Conservation (phyloP, 2,113 vertebrate genomes). For the Osmerus mordax region DNA sequence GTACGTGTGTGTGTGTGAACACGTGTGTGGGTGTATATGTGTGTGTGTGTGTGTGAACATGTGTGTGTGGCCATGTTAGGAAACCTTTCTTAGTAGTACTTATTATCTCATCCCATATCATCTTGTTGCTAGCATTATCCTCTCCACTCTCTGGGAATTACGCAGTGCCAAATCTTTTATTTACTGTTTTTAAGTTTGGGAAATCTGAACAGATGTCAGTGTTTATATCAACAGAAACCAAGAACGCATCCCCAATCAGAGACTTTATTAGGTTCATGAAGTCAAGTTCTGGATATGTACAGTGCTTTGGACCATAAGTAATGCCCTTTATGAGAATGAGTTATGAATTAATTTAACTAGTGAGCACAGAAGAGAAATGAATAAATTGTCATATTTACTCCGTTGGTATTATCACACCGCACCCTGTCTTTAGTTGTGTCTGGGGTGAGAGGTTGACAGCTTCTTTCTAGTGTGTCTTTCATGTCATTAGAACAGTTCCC, state of each 20-base stretch:
- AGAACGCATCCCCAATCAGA: conserved; percentile 20
- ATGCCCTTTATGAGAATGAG: too few relatives aligned
- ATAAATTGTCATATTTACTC: too few relatives aligned
- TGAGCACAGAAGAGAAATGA: too few relatives aligned
- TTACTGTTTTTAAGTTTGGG: conserved; percentile 52
- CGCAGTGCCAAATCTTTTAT: conserved; percentile 70
- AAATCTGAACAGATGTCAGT: conserved; percentile 52
- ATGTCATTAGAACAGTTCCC: not conserved
- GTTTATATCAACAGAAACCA: conserved; percentile 35
- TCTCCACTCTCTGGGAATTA: conserved; percentile 64
- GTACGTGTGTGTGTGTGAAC: too few relatives aligned
- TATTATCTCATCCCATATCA: too few relatives aligned
- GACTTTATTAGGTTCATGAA: not conserved
- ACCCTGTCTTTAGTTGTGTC: conserved; percentile 1
- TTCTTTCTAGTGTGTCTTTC: conserved; percentile 18
- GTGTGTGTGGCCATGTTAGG: too few relatives aligned
- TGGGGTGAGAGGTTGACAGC: not conserved
- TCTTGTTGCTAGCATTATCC: conserved; percentile 5
- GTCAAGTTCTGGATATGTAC: not conserved
- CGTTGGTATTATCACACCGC: too few relatives aligned
- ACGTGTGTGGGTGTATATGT: too few relatives aligned
- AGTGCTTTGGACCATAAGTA: not conserved
- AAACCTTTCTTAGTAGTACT: too few relatives aligned
- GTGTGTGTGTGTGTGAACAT: too few relatives aligned
- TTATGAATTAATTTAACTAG: too few relatives aligned